Base-by-base conservation (phyloP, 2,888 invertebrate genomes). In the Embidobia sp. region DNA sequence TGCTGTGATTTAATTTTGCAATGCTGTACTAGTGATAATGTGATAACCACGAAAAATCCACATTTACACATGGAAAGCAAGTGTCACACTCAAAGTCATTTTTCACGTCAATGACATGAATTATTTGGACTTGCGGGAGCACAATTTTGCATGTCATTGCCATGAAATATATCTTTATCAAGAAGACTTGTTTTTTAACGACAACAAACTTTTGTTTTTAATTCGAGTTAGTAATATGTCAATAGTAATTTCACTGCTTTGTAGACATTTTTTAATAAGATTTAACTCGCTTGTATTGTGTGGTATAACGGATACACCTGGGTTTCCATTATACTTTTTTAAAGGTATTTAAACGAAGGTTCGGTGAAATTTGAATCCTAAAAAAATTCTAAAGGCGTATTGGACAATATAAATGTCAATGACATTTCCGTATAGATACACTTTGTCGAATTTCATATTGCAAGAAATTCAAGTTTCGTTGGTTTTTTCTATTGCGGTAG, bases 401-500 rank as follows among this genome's bases (percentile, higher is more conserved):
- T 46, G 35, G 35, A 35, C 35, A 59, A 33, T 35, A 26, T 16
- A 35, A 26, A 35, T 59, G 59, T 44, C 46, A 59, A 46, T 46
- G 59, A 59, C 59, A 59, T 8, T 46, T 33, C 19, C 4, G 16
- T n/a, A n/a, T n/a, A n/a, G n/a, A n/a, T n/a, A n/a, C n/a, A 49
- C 19, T 10, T 44, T 11, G 42, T 1, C 6, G 4, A 3, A 16
- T 22, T 22, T 3, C 5, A 6, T 10, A 16, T 44, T 11, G 11
- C 3, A 33, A 33, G 11, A n/a, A 33, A 33, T 33, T 1, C 11
- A 18, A 10, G 33, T 48, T 27, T n/a, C n/a, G 29, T 22, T 27
- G 3, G 7, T 22, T 31, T 10, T 8, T 31, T 31, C 31, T 31
- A 5, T 31, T 31, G 3, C 10, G n/a, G 8, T n/a, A 8, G 8